Base-by-base conservation (phyloP, 1,140 invertebrate species). In the Drosophila trapezifrons region DNA sequence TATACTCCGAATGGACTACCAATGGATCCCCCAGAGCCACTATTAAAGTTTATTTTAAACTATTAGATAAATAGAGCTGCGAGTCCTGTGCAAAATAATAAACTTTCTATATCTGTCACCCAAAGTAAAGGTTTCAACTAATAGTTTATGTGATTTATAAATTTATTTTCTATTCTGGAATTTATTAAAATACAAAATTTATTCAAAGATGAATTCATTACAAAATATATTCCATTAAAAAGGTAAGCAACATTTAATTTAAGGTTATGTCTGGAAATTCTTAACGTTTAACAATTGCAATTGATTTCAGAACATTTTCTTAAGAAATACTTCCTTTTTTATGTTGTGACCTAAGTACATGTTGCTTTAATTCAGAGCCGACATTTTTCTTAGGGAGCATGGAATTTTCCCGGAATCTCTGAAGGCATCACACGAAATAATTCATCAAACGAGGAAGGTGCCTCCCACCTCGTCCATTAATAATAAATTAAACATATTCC, bases 401-500 rank as follows among this genome's bases (percentile, higher is more conserved):
- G 29, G n/a, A 29, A 45, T 38, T 54, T 70, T 71, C 43, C 67
- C 17, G 35, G 67, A 71, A 71, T 46, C 10, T 58, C 32, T 35
- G 32, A 69, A 55, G 56, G 47, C 66, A 55, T 45, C 65, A 47
- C 32, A 42, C 71, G 25, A 65, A 71, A 77, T 73, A 78, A 78
- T 78, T 78, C 76, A 78, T 78, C 60, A 78, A 72, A 57, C 35
- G 35, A 35, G 15, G 17, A 29, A 63, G 57, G 35, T 46, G 43
- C 22, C n/a, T n/a, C n/a, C n/a, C n/a, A n/a, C n/a, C 43, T 27
- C 32, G 55, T 52, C 62, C 79, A 86, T 86, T 79, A 82, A 87
- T 86, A 87, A 79, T 76, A 79, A 82, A 87, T 82, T 81, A 86
- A 76, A 69, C 70, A 82, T 79, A 79, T 86, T 78, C 55, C 42